Base-by-base conservation (phyloP, 1,140 invertebrate species). In the Drosophila teissieri region DNA sequence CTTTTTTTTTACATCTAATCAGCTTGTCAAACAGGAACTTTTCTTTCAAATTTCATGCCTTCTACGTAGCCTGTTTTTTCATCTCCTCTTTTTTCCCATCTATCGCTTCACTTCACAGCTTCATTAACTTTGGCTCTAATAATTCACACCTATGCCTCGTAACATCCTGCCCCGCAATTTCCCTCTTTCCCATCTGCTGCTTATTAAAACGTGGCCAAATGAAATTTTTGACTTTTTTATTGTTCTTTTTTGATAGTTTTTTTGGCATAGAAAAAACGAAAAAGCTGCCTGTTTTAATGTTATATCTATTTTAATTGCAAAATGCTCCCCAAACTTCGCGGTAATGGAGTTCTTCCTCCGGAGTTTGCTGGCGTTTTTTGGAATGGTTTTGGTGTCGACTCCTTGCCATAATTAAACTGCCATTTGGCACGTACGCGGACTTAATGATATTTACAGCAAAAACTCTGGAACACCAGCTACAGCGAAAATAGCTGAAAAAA, bases 361-460 rank as follows among this genome's bases (percentile, higher is more conserved):
- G 24, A 77, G 72, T 61, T 69, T 57, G 40, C n/a, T 7, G 52
- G 11, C 11, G 19, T 36, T 70, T 40, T 49, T 34, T 37, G 34
- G 46, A 61, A 52, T 52, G 64, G 60, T 22, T 44, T 51, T 46
- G 36, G 34, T 65, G 42, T n/a, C 64, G 64, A 44, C 37, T 73
- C 48, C 62, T 63, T 60, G 54, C 60, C 72, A 83, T 83, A 83
- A 83, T 83, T 83, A 83, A 83, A 83, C 70, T 83, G 80, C 70
- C 80, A 83, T 83, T 83, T 83, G 80, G 80, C 80, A 83, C 80
- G 80, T 83, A 83, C 80, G 61, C 70, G 60, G 54, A 83, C 80
- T 79, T 83, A 83, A 83, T 83, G 80, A 69, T 83, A 83, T 83
- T 83, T 83, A 83, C 80, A 84, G 73, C 75, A 78, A 75, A 82